Conservation (phyloP, 2,113 vertebrate genomes). For the Vireo altiloquus region DNA sequence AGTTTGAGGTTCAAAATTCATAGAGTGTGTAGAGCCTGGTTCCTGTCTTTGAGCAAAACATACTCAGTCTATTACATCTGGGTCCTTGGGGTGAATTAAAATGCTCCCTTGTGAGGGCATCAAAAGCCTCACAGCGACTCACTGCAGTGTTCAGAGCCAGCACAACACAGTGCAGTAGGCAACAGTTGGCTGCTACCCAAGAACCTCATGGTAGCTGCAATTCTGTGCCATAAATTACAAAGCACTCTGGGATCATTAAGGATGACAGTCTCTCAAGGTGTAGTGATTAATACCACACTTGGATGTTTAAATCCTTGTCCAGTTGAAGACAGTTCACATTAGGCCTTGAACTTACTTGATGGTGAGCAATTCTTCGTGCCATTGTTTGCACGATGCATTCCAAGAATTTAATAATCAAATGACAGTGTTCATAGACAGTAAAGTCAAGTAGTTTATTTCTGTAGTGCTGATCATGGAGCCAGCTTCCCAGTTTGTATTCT, state of each 20-base stretch:
- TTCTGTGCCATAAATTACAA: neutral
- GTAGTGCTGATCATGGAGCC: neutral
- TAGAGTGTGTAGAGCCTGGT: neutral
- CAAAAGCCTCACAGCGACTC: neutral
- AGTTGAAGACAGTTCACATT: neutral
- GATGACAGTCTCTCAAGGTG: neutral
- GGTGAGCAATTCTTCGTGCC: neutral
- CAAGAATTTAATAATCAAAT: neutral
- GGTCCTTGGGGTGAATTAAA: neutral
- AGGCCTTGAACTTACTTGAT: neutral
- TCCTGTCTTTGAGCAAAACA: neutral
- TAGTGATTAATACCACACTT: neutral
- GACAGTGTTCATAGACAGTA: neutral
- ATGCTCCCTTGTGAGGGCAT: neutral
- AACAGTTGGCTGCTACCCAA: constrained; percentile 32
- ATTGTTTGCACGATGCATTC: neutral
- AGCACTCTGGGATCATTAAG: constrained; percentile 7
- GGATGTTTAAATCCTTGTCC: constrained; percentile 10
- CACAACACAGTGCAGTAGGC: neutral
- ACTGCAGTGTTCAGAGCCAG: neutral
- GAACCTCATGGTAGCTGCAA: neutral
- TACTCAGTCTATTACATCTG: neutral
- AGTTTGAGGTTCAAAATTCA: neutral
- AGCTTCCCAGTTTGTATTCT: neutral
- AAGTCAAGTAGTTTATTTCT: neutral